These are phyloP conservation scores for Polymixis flavicincta DNA, from an alignment of 2,888 invertebrate species.

Conservation along the genomic window DNA sequence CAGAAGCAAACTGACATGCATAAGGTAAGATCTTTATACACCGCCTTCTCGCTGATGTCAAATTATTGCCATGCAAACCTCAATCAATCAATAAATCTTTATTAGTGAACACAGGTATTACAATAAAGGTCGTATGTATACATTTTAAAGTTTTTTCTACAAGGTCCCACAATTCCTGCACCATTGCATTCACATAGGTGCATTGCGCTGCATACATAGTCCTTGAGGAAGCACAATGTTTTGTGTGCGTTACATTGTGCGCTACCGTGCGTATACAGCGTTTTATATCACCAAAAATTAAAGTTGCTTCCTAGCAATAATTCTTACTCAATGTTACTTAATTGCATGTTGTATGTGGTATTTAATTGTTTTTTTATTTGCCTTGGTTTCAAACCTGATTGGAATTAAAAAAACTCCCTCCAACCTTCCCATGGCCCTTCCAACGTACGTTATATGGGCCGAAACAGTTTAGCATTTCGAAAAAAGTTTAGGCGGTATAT, in stretches of 20 bases:
- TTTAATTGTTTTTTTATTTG: neutral
- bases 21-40: constrained; percentile 86
- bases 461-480: neutral
- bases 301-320: neutral
- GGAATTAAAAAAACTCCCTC: no score
- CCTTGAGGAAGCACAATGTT: neutral
- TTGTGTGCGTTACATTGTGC: neutral
- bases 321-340: neutral
- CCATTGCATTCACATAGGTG: neutral
- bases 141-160: no score
- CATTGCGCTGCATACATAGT: neutral
- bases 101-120: no score
- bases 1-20: constrained; percentile 92
- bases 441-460: no score
- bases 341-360: neutral
- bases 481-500: neutral
- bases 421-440: no score
- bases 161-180: neutral
- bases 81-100: no score
- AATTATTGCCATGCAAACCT: neutral
- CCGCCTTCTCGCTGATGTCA: neutral
- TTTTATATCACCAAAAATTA: neutral
- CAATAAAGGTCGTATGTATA: no score
- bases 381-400: neutral
- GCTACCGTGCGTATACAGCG: neutral